These are phyloP conservation scores for Candoia aspera DNA, from an alignment of 2,113 vertebrate species.

Conservation along the genomic window DNA sequence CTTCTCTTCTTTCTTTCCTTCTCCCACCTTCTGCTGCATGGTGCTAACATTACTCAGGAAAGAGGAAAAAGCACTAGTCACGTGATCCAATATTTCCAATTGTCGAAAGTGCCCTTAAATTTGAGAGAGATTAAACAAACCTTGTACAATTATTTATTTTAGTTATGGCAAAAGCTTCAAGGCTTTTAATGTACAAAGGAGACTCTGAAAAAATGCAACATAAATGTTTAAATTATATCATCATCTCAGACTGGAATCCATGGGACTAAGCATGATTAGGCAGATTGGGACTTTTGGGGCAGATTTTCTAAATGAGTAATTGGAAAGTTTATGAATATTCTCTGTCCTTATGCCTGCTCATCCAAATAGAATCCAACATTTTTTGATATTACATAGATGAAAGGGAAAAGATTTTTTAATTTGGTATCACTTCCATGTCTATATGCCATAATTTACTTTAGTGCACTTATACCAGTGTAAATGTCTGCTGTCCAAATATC, in stretches of 20 bases:
- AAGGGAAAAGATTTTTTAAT: conserved; percentile 9
- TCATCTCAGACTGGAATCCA: background rate
- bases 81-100: conserved; percentile 61
- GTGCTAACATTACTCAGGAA: conserved; percentile 54
- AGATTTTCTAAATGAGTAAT: background rate
- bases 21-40: conserved; percentile 26
- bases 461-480: background rate
- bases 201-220: background rate
- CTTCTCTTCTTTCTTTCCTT: background rate
- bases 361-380: background rate
- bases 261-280: background rate
- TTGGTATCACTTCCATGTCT: background rate
- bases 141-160: background rate
- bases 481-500: conserved; percentile 32
- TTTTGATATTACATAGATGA: background rate
- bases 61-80: conserved; percentile 66
- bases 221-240: background rate
- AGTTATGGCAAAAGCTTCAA: background rate
- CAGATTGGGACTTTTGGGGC: background rate
- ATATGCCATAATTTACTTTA: conserved; percentile 29
- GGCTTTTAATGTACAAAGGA: background rate
- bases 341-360: background rate
- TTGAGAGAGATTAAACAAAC: conserved; percentile 44
- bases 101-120: conserved; percentile 67
- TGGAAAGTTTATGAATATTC: background rate